A percentile compares a stretch with the other conserved stretches of the same genome.
phyloP scores from a whole-genome alignment of 2,113 vertebrate genomes.

The Toxotes chatareus region DNA sequence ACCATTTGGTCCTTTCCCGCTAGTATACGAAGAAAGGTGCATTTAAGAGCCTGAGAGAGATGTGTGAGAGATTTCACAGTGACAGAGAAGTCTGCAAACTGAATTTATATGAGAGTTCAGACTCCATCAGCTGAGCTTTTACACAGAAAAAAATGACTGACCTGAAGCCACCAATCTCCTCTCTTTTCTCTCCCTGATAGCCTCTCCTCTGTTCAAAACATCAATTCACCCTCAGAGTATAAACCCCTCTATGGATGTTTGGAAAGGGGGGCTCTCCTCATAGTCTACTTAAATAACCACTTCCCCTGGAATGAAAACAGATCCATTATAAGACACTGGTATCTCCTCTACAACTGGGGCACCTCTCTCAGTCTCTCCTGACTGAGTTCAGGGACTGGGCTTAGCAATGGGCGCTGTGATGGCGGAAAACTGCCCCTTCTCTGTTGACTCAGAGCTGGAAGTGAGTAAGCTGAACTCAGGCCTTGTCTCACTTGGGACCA shows the following conservation, averaged over 20 bases:
- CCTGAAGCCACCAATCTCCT: slow-evolving; percentile 14
- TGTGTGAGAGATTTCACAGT: slow-evolving; percentile 4
- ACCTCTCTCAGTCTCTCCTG: slow-evolving; percentile 47
- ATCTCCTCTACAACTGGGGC: slow-evolving; percentile 68
- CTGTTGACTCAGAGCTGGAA: slow-evolving; percentile 79
- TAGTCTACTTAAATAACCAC: slow-evolving; percentile 79
- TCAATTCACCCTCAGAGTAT: slow-evolving; percentile 62
- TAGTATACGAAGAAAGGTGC: neutral
- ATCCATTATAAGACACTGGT: slow-evolving; percentile 71
- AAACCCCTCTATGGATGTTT: slow-evolving; percentile 70
- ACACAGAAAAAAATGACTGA: slow-evolving; percentile 29
- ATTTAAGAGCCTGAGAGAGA: neutral
- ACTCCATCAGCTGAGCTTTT: neutral
- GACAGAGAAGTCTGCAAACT: neutral
- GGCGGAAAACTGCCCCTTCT: slow-evolving; percentile 69
- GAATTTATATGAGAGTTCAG: neutral
- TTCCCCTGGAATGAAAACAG: slow-evolving; percentile 79
- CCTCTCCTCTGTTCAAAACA: slow-evolving; percentile 69
- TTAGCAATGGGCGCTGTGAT: slow-evolving; percentile 66
- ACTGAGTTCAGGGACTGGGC: slow-evolving; percentile 61
- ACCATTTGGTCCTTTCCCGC: slow-evolving; percentile 12
- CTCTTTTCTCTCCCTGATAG: slow-evolving; percentile 25
- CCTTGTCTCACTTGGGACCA: slow-evolving; percentile 69
- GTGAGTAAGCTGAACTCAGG: slow-evolving; percentile 79
- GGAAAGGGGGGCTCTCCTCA: slow-evolving; percentile 61